A percentile compares a stretch with the other conserved stretches of the same genome.
phyloP scores from a whole-genome alignment of 2,113 vertebrate species.

The Oncorhynchus keta region DNA sequence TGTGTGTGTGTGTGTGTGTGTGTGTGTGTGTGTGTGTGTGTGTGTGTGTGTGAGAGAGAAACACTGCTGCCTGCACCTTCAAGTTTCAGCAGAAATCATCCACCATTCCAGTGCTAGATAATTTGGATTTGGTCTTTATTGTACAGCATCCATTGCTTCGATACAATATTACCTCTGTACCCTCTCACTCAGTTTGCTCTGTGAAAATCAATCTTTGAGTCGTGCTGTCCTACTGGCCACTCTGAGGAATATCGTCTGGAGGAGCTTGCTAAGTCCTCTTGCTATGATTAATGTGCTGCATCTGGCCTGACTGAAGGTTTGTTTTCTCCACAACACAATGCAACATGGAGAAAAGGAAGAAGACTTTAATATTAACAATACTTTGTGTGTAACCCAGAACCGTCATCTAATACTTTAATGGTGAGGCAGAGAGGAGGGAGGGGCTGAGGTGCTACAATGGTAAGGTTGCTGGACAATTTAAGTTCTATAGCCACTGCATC shows the following conservation, averaged over 20 bases:
- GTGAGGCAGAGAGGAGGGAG: constrained; percentile 23
- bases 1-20: neutral
- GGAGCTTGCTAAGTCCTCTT: constrained; percentile 38
- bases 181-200: constrained; percentile 35
- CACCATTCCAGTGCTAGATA: constrained; percentile 17
- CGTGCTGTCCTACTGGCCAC: constrained; percentile 39
- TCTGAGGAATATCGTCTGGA: constrained; percentile 42
- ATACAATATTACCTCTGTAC: constrained; percentile 38
- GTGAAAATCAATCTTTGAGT: constrained; percentile 57
- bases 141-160: constrained; percentile 31
- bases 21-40: neutral
- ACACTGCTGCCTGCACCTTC: too few relatives aligned
- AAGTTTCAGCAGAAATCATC: neutral
- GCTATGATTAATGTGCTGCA: constrained; percentile 60
- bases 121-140: constrained; percentile 28
- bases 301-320: constrained; percentile 44
- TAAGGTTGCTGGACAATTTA: constrained; percentile 28
- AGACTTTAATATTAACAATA: constrained; percentile 34
- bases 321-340: constrained; percentile 50
- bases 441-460: constrained; percentile 21
- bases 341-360: constrained; percentile 32
- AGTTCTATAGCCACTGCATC: constrained; percentile 2
- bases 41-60: neutral
- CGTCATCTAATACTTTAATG: constrained; percentile 64
- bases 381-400: constrained; percentile 68